Evolutionary conservation across 2,113 vertebrate genomes (phyloP).

Genomic region (Galemys pyrenaicus): DNA sequence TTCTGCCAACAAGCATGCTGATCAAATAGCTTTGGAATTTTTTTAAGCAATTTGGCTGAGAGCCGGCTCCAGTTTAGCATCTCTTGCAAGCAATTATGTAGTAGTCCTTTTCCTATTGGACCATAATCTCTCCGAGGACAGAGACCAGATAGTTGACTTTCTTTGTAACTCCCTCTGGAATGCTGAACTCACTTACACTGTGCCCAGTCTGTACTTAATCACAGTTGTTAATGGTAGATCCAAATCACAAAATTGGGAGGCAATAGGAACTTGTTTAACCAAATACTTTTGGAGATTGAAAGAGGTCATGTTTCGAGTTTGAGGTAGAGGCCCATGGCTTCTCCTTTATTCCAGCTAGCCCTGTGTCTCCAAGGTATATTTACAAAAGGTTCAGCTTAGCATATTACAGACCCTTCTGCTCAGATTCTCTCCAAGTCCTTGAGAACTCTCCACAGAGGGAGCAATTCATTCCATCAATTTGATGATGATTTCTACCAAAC

Average conservation of each 20-base stretch:
- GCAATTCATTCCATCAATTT: neutral
- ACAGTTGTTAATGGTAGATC: neutral
- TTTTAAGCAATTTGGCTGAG: slow-evolving; percentile 9
- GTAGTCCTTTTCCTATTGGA: neutral
- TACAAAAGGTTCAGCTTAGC: neutral
- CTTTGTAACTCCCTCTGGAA: neutral
- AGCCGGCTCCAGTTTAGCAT: neutral
- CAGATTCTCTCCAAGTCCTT: neutral
- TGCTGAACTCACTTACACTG: neutral
- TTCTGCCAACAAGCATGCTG: neutral
- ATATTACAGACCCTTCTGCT: neutral
- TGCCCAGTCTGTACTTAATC: neutral
- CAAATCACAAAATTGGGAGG: slow-evolving; percentile 14
- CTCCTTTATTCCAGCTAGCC: neutral
- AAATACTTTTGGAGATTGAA: slow-evolving; percentile 37
- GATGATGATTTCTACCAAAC: neutral
- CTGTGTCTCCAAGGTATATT: neutral
- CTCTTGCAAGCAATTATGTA: slow-evolving; percentile 30
- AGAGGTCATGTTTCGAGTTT: slow-evolving; percentile 25
- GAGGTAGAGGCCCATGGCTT: neutral
- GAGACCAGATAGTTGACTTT: neutral
- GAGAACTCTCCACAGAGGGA: neutral
- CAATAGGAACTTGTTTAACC: neutral
- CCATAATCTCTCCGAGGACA: neutral
- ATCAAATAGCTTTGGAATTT: slow-evolving; percentile 17